Evolutionary conservation across 2,888 invertebrate species (phyloP).

Genomic region (Atethmia centrago): DNA sequence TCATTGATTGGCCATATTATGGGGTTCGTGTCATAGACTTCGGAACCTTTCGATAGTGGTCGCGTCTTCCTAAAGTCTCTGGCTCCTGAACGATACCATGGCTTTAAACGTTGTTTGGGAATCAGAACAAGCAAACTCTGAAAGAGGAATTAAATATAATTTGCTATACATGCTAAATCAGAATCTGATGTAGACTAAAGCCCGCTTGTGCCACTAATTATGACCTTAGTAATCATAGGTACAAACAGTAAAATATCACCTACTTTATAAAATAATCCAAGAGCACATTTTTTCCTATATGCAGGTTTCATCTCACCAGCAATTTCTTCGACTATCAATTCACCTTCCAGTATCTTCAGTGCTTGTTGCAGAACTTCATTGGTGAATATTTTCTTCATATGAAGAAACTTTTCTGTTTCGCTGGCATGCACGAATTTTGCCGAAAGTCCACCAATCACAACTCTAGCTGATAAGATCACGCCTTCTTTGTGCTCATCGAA

Average conservation of each 20-base stretch:
- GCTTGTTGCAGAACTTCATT: slow-evolving; percentile 87
- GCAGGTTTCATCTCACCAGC: slow-evolving; percentile 90
- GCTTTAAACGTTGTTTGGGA: slow-evolving; percentile 83
- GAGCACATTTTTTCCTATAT: slow-evolving; percentile 91
- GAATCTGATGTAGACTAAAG: no score
- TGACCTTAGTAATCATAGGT: background rate
- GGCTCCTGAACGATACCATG: slow-evolving; percentile 88
- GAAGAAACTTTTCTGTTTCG: slow-evolving; percentile 89
- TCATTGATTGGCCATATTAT: slow-evolving; percentile 92
- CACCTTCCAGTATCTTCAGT: slow-evolving; percentile 88
- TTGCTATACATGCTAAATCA: background rate
- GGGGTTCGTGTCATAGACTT: slow-evolving; percentile 92
- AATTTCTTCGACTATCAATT: slow-evolving; percentile 82
- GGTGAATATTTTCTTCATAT: slow-evolving; percentile 82
- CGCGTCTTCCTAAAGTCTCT: slow-evolving; percentile 86
- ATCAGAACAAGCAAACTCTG: slow-evolving; percentile 90
- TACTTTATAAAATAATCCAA: slow-evolving; percentile 92
- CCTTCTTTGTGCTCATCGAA: slow-evolving; percentile 77
- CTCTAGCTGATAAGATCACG: slow-evolving; percentile 85
- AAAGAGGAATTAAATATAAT: slow-evolving; percentile 5
- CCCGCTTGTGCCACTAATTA: no score
- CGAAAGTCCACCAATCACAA: slow-evolving; percentile 92
- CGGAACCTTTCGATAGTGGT: slow-evolving; percentile 91
- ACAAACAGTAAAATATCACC: slow-evolving; percentile 8
- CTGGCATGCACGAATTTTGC: slow-evolving; percentile 90